Conservation (phyloP, 1,140 invertebrate genomes). For the Streblospio benedicti region DNA sequence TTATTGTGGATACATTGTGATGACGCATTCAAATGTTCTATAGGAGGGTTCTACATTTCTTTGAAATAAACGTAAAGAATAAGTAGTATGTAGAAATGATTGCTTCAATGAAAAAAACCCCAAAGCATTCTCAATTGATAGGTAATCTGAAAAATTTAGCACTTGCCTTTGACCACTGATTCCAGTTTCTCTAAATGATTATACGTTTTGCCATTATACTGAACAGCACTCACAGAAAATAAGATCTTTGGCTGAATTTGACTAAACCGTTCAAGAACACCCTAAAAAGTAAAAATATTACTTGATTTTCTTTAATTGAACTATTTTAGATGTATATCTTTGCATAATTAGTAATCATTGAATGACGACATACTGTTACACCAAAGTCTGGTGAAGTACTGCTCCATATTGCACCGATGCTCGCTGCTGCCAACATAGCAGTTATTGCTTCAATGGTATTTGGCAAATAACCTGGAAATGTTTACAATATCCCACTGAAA, state of each 20-base stretch:
- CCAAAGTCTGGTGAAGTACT: constrained; percentile 56
- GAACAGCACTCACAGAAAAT: constrained; percentile 51
- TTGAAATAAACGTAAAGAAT: too few relatives aligned
- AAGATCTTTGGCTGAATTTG: constrained; percentile 53
- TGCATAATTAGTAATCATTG: background rate
- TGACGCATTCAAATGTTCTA: too few relatives aligned
- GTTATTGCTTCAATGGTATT: constrained; percentile 50
- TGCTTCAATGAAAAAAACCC: too few relatives aligned
- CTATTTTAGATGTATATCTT: background rate
- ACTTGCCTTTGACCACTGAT: constrained; percentile 47
- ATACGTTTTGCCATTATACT: constrained; percentile 55
- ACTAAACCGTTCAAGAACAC: constrained; percentile 49
- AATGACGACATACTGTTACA: constrained; percentile 38
- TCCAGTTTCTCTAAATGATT: constrained; percentile 50
- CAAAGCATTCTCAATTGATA: too few relatives aligned
- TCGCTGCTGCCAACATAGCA: constrained; percentile 52
- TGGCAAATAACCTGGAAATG: constrained; percentile 47
- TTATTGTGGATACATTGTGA: too few relatives aligned
- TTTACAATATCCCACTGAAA: too few relatives aligned
- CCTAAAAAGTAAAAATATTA: constrained; percentile 29
- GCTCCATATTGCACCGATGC: constrained; percentile 54
- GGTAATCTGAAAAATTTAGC: too few relatives aligned
- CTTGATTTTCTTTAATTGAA: background rate
- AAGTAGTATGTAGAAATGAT: too few relatives aligned
- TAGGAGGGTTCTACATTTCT: too few relatives aligned